Base-by-base conservation (phyloP, 2,888 invertebrate species). In the Tanypteryx hageni region DNA sequence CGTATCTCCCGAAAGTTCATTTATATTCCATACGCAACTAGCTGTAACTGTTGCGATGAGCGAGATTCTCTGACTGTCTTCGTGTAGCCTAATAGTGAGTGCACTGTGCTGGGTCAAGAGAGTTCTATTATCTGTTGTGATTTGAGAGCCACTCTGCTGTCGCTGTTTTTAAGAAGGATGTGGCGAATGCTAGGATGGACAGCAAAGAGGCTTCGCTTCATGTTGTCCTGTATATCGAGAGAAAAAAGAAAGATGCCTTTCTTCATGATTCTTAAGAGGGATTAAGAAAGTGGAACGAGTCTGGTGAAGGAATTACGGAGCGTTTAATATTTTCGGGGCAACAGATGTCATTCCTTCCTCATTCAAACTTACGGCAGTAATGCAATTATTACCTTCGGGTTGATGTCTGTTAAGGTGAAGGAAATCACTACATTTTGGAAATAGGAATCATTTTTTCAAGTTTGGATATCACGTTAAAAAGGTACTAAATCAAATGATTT, bases 321-420 rank as follows among this genome's bases (percentile, higher is more conserved):
- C 64, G 89, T 89, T 89, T 64, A 64, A 86, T 44, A 64, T 89
- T 27, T 89, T 64, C 64, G 61, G 89, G 89, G 64, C 89, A 61
- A 89, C 44, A 64, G 44, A 89, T 68, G 89, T 89, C 89, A 89
- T 89, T 89, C 64, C 89, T 89, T 64, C 61, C 89, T 89, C 64
- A 86, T 68, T 68, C 68, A 22, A 68, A 18, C 68, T 68, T 27
- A 7, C 18, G 76, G 76, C 76, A 13, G 76, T 27, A 76, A 76
- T 76, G 22, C 76, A 76, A 13, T 76, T 68, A 68, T 22, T 68
- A 68, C 68, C 68, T 68, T 76, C 76, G 22, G 76, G 76, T 89
- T 89, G 64, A 61, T 64, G 64, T 64, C 89, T 89, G 61, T 31
- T 7, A 31, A 61, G 64, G 89, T 64, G 64, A 64, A 56, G 68